A percentile compares a stretch with the other conserved stretches of the same genome.
Conservation (phyloP, 2,888 invertebrate genomes). For the Tineola bisselliella region DNA sequence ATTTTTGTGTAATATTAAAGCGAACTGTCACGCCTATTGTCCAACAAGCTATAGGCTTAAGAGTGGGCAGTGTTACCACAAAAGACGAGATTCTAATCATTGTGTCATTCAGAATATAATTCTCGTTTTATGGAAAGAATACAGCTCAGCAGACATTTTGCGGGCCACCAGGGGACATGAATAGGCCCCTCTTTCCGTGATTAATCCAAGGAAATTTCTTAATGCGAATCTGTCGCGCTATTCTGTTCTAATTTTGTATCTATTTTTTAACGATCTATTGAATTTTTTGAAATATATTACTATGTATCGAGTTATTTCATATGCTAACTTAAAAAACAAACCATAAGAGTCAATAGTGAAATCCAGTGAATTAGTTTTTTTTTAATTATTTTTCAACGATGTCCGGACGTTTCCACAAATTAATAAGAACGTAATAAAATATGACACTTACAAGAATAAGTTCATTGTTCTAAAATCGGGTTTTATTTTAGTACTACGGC, state of each 20-base stretch:
- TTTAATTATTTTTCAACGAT: too few relatives aligned
- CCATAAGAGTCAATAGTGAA: too few relatives aligned
- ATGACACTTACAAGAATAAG: too few relatives aligned
- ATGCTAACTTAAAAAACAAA: too few relatives aligned
- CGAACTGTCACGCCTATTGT: background rate
- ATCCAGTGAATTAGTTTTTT: too few relatives aligned
- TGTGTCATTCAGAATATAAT: background rate
- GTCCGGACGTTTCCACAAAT: too few relatives aligned
- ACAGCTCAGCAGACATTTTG: background rate
- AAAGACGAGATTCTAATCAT: slow-evolving; percentile 4
- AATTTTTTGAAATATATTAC: too few relatives aligned
- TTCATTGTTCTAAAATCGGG: too few relatives aligned
- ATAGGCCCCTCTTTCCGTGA: slow-evolving; percentile 8
- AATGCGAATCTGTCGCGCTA: background rate
- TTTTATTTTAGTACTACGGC: background rate
- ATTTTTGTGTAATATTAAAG: background rate
- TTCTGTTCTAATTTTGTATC: background rate
- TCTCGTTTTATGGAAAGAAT: background rate
- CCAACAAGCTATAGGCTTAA: background rate
- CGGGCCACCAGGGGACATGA: background rate
- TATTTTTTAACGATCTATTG: background rate
- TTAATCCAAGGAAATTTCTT: slow-evolving; percentile 6
- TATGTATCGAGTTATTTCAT: too few relatives aligned
- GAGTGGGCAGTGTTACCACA: slow-evolving; percentile 3
- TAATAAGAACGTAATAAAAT: too few relatives aligned